Base-by-base conservation (phyloP, 1,140 invertebrate species). In the Nebria ingens region DNA sequence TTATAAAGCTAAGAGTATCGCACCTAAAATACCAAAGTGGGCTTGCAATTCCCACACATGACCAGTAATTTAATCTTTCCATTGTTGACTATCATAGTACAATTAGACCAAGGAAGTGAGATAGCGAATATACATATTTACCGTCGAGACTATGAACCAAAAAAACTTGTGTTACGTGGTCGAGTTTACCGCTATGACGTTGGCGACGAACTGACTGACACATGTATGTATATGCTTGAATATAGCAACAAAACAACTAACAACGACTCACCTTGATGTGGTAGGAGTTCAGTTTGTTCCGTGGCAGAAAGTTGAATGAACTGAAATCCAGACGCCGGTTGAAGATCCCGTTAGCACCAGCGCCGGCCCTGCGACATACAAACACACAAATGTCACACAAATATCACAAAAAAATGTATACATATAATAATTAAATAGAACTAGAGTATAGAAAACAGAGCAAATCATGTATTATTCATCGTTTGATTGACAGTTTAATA, bases 231-330 rank as follows among this genome's bases (percentile, higher is more conserved):
- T 45, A 17, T 45, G 40, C 15, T 6, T 20, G 53, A 12, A 9
- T 34, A 21, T 56, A 21, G 20, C 3, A 45, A 45, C 15, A 45
- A 9, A 45, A 57, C 13, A 22, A n/a, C n/a, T n/a, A n/a, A n/a
- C n/a, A n/a, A n/a, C n/a, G 49, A 71, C 81, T 82, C 80, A 95
- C 93, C 90, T 97, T 95, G 70, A 97, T 96, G 79, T 97, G 93
- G 80, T 97, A 97, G 64, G 93, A 95, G 79, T 98, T 98, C 68
- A 96, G 85, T 78, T 96, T 96, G 69, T 93, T 87, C 69, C 86
- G 86, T 53, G 94, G 94, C 61, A 98, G 78, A 56, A 84, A 81
- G 71, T 94, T 97, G 80, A 97, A 97, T 25, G 91, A 90, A 62
- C 91, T 92, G 77, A 96, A 93, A 75, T 97, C 93, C 65, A 87